These are phyloP conservation scores for Drosophila emarginata DNA, from an alignment of 2,888 invertebrate genomes.

Conservation along the genomic window DNA sequence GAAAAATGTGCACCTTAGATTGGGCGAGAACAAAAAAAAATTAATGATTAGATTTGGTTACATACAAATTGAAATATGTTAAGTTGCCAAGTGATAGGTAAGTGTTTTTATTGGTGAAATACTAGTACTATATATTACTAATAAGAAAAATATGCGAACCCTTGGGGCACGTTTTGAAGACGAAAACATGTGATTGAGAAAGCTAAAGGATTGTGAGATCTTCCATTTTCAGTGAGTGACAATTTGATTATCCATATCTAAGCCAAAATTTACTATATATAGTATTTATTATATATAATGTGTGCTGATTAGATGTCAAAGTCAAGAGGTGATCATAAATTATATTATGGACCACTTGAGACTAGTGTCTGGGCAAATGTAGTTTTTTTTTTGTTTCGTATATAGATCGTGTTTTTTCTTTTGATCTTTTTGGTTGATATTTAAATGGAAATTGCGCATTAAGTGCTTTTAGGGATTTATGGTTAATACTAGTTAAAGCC, in stretches of 20 bases:
- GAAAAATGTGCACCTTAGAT: slow-evolving; percentile 45
- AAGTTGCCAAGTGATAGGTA: slow-evolving; percentile 54
- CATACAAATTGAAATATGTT: slow-evolving; percentile 47
- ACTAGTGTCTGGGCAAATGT: neutral
- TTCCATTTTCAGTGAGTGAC: neutral
- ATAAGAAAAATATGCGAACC: slow-evolving; percentile 11
- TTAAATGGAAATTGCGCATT: neutral
- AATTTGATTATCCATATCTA: neutral
- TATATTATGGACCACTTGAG: slow-evolving; percentile 4
- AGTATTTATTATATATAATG: too few species aligned
- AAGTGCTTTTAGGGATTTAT: neutral
- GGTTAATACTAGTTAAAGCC: neutral
- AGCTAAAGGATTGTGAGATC: neutral
- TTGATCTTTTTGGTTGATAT: neutral
- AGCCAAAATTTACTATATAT: too few species aligned
- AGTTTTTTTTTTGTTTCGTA: neutral
- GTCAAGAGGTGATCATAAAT: neutral
- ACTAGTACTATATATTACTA: slow-evolving; percentile 4
- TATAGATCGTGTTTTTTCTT: too few species aligned
- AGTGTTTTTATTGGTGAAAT: slow-evolving; percentile 50
- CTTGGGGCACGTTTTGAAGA: neutral
- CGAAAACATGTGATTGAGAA: neutral
- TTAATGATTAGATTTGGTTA: slow-evolving; percentile 59
- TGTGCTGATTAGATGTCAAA: neutral
- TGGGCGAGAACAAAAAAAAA: slow-evolving; percentile 21